These are phyloP conservation scores for Balaeniceps rex DNA, from an alignment of 2,113 vertebrate species.

Conservation along the genomic window DNA sequence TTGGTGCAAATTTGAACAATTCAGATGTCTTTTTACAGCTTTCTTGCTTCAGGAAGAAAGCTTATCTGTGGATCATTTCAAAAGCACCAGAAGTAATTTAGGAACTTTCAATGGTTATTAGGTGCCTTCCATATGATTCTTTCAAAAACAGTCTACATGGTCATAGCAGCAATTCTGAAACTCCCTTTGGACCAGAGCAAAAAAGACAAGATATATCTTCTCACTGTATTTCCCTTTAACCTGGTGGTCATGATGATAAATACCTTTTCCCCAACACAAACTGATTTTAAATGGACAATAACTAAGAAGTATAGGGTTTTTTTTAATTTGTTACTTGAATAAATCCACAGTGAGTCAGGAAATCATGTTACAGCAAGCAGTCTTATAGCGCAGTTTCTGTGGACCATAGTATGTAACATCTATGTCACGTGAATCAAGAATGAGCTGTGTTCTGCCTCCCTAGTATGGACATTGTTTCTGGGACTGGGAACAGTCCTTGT, in stretches of 20 bases:
- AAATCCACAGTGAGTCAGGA: not conserved
- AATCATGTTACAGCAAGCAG: not conserved
- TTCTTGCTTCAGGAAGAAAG: not conserved
- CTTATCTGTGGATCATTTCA: not conserved
- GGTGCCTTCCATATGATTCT: not conserved
- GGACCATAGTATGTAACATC: not conserved
- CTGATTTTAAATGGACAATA: not conserved
- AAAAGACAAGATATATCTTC: not conserved
- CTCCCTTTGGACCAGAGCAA: not conserved
- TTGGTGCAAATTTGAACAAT: not conserved
- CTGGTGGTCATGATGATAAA: not conserved
- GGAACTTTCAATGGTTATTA: not conserved
- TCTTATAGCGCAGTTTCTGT: not conserved
- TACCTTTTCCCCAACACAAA: not conserved
- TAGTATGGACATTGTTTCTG: fast-evolving
- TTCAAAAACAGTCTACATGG: not conserved
- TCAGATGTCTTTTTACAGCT: not conserved
- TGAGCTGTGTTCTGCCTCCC: not conserved
- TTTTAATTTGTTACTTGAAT: not conserved
- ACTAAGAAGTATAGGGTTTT: fast-evolving
- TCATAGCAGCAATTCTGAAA: not conserved
- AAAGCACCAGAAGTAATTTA: not conserved
- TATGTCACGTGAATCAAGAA: not conserved
- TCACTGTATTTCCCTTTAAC: not conserved
- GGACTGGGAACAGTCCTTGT: not conserved